Conservation (phyloP, 2,888 invertebrate species). For the Agriopis marginaria region DNA sequence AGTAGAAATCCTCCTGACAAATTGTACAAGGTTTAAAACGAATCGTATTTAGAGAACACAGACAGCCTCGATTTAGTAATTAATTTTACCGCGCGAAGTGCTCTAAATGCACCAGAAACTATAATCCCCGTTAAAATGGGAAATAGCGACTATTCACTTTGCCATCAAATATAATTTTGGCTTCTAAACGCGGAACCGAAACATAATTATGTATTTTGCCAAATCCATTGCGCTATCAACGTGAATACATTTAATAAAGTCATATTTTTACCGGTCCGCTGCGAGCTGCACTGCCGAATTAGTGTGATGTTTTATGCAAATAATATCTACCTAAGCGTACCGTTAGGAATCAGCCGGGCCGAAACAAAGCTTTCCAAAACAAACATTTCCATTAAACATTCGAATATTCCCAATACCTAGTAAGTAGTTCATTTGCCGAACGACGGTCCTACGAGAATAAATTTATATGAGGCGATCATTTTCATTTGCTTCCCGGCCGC, state of each 20-base stretch:
- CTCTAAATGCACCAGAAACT: constrained; percentile 84
- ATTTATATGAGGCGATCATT: constrained; percentile 78
- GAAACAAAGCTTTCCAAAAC: constrained; percentile 36
- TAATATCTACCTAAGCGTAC: constrained; percentile 35
- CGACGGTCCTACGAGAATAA: constrained; percentile 70
- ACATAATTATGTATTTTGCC: constrained; percentile 72
- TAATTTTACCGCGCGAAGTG: constrained; percentile 83
- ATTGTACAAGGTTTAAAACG: constrained; percentile 68
- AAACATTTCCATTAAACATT: constrained; percentile 43
- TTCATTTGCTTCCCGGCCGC: constrained; percentile 77
- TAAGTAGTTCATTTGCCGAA: constrained; percentile 64
- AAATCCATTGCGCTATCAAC: constrained; percentile 59
- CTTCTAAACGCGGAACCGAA: constrained; percentile 72
- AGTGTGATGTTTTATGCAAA: constrained; percentile 47
- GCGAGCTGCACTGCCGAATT: constrained; percentile 7
- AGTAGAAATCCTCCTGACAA: constrained; percentile 56
- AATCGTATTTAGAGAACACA: constrained; percentile 69
- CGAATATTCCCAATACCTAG: constrained; percentile 41
- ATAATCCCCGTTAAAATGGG: constrained; percentile 85
- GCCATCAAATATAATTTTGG: constrained; percentile 81
- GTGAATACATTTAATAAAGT: constrained; percentile 46
- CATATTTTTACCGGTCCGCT: constrained; percentile 44
- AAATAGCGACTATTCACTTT: constrained; percentile 81
- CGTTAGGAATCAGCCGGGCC: constrained; percentile 19
- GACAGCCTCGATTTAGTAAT: constrained; percentile 83